Evolutionary conservation across 2,888 invertebrate genomes (phyloP).

Genomic region (Agrypnus murinus): DNA sequence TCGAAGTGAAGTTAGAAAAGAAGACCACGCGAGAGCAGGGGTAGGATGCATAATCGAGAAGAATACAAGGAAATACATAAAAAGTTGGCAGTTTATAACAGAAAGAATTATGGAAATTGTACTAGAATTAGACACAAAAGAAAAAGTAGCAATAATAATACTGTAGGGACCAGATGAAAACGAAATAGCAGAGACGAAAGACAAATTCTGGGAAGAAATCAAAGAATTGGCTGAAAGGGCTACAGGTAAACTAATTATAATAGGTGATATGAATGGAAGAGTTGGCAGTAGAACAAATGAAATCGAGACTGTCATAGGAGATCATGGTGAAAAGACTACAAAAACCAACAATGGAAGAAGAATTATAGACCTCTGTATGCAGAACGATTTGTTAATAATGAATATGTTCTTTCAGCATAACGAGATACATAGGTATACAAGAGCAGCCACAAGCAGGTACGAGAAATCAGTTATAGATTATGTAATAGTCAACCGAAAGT

Average conservation of each 20-base stretch:
- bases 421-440: not conserved
- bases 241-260: constrained; percentile 32
- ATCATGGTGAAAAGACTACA: not conserved
- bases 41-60: not conserved
- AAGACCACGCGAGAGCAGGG: not conserved
- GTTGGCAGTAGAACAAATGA: constrained; percentile 15
- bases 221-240: not conserved
- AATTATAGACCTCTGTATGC: constrained; percentile 9
- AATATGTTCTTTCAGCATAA: not conserved
- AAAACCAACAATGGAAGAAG: constrained; percentile 3
- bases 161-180: constrained; percentile 38
- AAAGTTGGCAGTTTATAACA: constrained; percentile 35
- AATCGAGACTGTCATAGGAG: not conserved
- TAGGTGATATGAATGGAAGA: constrained; percentile 20
- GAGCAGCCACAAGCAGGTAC: not conserved
- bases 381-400: constrained; percentile 5
- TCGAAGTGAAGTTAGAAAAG: not conserved
- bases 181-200: constrained; percentile 30
- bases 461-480: too few species aligned
- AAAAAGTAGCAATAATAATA: constrained; percentile 29
- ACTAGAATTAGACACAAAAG: constrained; percentile 19
- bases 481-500: constrained; percentile 1
- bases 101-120: constrained; percentile 34
- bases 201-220: constrained; percentile 43
- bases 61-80: constrained; percentile 13